phyloP scores from a whole-genome alignment of 2,113 vertebrate genomes.

The Brachyistius frenatus region DNA sequence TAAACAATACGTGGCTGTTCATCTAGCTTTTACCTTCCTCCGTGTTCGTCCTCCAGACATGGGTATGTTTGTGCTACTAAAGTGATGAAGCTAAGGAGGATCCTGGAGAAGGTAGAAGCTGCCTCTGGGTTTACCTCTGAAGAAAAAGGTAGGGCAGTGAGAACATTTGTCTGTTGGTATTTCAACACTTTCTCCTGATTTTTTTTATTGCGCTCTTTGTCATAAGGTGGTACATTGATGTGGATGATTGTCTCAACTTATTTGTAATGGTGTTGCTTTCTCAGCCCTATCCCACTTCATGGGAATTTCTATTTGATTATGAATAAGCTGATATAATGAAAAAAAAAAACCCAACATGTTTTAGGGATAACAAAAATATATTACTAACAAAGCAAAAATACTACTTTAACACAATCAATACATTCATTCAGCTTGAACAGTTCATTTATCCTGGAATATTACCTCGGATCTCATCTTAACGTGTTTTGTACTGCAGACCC shows the following conservation, averaged over 20 bases:
- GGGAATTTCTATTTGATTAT: neutral
- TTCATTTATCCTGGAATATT: neutral
- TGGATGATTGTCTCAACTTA: neutral
- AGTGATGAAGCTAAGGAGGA: constrained; percentile 98
- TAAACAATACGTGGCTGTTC: neutral
- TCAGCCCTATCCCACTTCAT: neutral
- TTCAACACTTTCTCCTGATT: neutral
- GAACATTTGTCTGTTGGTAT: no score
- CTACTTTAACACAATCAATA: neutral
- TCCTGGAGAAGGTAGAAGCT: constrained; percentile 98
- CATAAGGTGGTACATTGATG: neutral
- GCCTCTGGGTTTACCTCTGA: constrained; percentile 99
- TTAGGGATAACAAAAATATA: no score
- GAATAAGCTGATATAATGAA: neutral
- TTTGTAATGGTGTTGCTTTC: neutral
- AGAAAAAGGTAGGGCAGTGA: constrained; percentile 90
- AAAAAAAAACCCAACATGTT: no score
- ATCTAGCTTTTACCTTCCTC: neutral
- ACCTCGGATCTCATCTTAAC: constrained; percentile 16
- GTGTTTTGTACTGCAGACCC: constrained; percentile 87
- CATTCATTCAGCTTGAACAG: neutral
- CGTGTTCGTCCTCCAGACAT: constrained; percentile 84
- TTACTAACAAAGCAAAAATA: neutral
- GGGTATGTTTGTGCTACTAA: constrained; percentile 99
- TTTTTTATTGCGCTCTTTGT: neutral